phyloP scores from a whole-genome alignment of 2,113 vertebrate species.

The Notarius quadriscutis region DNA sequence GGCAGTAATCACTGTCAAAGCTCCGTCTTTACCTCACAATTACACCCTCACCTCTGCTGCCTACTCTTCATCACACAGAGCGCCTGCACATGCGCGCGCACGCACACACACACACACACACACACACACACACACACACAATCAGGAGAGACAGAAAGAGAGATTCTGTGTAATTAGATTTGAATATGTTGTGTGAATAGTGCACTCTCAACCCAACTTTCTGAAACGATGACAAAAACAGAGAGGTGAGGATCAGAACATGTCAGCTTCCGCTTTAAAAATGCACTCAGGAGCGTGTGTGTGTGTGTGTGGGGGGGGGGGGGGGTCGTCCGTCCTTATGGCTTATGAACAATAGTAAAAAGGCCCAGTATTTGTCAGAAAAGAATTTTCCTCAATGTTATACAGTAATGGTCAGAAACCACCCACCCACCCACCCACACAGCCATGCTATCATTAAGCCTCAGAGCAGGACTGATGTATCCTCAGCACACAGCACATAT shows the following conservation, averaged over 20 bases:
- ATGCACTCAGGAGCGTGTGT: not conserved
- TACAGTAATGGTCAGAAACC: slow-evolving; percentile 8
- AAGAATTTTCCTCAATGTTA: slow-evolving; percentile 21
- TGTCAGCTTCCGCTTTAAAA: slow-evolving; percentile 18
- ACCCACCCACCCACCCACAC: slow-evolving; percentile 26
- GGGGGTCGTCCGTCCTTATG: not conserved
- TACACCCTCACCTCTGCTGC: slow-evolving; percentile 64
- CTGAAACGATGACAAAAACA: not conserved
- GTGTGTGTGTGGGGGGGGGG: not conserved
- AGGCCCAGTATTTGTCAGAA: slow-evolving; percentile 1
- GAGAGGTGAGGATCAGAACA: slow-evolving; percentile 4
- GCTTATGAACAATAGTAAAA: slow-evolving; percentile 14
- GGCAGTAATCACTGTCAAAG: slow-evolving; percentile 56
- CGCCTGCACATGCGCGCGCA: slow-evolving; percentile 37
- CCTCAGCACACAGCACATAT: not conserved
- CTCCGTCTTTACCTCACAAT: slow-evolving; percentile 49
- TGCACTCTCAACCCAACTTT: not conserved
- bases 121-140: slow-evolving; percentile 43
- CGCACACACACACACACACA: slow-evolving; percentile 39
- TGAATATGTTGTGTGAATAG: slow-evolving; percentile 1
- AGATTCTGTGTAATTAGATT: slow-evolving; percentile 30
- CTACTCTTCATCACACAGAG: slow-evolving; percentile 51
- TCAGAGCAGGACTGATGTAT: not conserved
- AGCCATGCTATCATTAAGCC: not conserved
- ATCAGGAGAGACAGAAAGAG: slow-evolving; percentile 58